Percentiles rank a stretch among this genome's conserved stretches.
phyloP scores from a whole-genome alignment of 2,888 invertebrate genomes.

The Blastobasis adustella region DNA sequence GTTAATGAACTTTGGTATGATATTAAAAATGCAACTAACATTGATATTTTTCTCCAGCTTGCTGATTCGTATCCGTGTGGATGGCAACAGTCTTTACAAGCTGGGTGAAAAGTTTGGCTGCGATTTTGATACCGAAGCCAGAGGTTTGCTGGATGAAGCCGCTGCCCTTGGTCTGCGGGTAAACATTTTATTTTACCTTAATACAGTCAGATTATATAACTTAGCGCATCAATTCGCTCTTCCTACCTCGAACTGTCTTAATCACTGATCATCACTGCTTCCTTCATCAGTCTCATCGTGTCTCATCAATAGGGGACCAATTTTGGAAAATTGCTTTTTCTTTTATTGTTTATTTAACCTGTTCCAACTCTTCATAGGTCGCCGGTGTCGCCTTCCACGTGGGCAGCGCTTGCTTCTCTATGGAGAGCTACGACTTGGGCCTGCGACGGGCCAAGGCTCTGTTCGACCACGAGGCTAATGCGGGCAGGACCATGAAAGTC shows the following conservation, averaged over 20 bases:
- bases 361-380: conserved; percentile 19
- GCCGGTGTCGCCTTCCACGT: conserved; percentile 38
- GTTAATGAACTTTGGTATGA: no score
- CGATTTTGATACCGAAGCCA: conserved; percentile 31
- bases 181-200: conserved; percentile 2
- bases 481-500: conserved; percentile 31
- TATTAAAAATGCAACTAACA: no score
- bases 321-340: no score
- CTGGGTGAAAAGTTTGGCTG: conserved; percentile 36
- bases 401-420: conserved; percentile 27
- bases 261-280: no score
- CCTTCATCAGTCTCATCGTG: no score
- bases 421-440: conserved; percentile 25
- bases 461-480: conserved; percentile 30
- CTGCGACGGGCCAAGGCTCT: conserved; percentile 23
- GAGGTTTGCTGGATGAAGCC: conserved; percentile 30
- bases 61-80: conserved; percentile 28
- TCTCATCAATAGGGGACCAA: no score
- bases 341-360: no score
- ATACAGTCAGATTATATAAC: no score
- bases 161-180: conserved; percentile 29
- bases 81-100: conserved; percentile 23
- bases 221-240: no score
- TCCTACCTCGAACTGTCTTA: no score
- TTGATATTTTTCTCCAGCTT: conserved; percentile 10